Conservation (phyloP, 2,888 invertebrate species). For the Cataglyphis altisquamis region DNA sequence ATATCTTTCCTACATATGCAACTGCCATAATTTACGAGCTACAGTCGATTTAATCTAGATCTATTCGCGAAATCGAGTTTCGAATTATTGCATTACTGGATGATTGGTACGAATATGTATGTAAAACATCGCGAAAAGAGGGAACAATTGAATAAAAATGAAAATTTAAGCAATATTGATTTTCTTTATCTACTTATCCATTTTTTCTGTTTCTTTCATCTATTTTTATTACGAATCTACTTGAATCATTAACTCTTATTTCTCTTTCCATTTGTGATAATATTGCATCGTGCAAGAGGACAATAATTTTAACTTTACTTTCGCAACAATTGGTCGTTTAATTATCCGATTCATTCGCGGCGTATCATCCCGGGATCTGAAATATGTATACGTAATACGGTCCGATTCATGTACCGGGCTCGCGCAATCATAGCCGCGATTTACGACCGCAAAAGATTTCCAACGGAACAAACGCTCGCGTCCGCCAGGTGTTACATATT, state of each 20-base stretch:
- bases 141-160: neutral
- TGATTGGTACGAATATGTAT: neutral
- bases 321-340: slow-evolving; percentile 6
- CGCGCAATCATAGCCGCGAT: slow-evolving; percentile 12
- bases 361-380: neutral
- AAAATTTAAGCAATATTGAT: neutral
- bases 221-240: neutral
- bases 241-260: neutral
- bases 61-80: neutral
- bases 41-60: slow-evolving; percentile 6
- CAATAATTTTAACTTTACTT: neutral
- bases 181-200: neutral
- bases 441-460: slow-evolving; percentile 32
- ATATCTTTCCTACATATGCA: neutral
- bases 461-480: slow-evolving; percentile 11
- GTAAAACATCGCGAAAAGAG: neutral
- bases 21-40: neutral
- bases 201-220: neutral
- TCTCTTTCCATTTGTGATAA: neutral
- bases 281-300: neutral
- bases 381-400: neutral
- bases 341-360: slow-evolving; percentile 13
- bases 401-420: neutral
- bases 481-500: slow-evolving; percentile 61
- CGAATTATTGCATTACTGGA: neutral